phyloP scores from a whole-genome alignment of 1,140 invertebrate genomes.

The Cardiocondyla obscurior region DNA sequence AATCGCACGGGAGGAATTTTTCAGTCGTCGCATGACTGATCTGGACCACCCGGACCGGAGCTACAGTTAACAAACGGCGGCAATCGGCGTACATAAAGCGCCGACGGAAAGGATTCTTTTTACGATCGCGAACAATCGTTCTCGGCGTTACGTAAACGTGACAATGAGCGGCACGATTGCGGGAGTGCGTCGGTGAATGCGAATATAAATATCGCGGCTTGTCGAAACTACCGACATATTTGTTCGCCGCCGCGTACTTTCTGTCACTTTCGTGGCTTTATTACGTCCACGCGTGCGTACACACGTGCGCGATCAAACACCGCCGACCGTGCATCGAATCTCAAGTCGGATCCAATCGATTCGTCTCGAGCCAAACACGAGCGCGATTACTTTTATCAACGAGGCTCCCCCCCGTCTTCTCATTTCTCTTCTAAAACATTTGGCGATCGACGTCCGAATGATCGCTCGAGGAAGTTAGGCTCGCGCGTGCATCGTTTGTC shows the following conservation, averaged over 20 bases:
- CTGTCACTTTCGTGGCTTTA: slow-evolving; percentile 44
- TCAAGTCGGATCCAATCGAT: slow-evolving; percentile 60
- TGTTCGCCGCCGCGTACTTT: slow-evolving; percentile 43
- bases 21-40: slow-evolving; percentile 16
- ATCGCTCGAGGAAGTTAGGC: slow-evolving; percentile 44
- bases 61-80: background rate
- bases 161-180: background rate
- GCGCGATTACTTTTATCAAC: slow-evolving; percentile 63
- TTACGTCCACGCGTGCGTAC: slow-evolving; percentile 33
- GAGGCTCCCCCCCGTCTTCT: too few relatives aligned
- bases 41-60: slow-evolving; percentile 11
- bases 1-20: slow-evolving; percentile 9
- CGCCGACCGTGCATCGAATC: slow-evolving; percentile 44
- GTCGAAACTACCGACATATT: slow-evolving; percentile 42
- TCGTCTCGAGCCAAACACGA: slow-evolving; percentile 52
- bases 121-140: slow-evolving; percentile 8
- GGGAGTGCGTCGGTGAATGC: background rate
- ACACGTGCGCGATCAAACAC: background rate
- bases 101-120: background rate
- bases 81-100: background rate
- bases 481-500: slow-evolving; percentile 36
- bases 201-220: slow-evolving; percentile 6
- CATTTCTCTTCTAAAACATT: background rate
- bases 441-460: background rate
- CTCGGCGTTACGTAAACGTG: background rate